Evolutionary conservation across 2,113 vertebrate species (phyloP).

Genomic region (Ctenodactylus gundi): DNA sequence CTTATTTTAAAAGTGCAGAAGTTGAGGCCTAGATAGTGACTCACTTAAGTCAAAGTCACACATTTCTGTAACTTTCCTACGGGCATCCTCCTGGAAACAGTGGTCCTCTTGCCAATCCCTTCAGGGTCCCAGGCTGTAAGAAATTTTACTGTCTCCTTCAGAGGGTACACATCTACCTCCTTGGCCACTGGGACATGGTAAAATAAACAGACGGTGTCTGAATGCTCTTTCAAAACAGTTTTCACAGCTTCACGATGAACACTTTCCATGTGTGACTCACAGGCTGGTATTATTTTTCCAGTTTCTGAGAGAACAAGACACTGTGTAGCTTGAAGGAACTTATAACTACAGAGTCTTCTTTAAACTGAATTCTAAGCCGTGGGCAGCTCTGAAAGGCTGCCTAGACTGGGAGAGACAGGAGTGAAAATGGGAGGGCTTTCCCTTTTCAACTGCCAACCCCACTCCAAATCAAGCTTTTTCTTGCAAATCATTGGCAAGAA

Average conservation of each 20-base stretch:
- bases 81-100: not conserved
- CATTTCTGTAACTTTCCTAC: not conserved
- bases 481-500: not conserved
- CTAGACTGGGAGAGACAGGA: not conserved
- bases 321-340: slow-evolving; percentile 30
- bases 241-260: slow-evolving; percentile 4
- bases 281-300: slow-evolving; percentile 41
- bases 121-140: not conserved
- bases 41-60: not conserved
- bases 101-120: not conserved
- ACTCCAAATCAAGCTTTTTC: not conserved
- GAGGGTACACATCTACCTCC: not conserved
- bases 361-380: slow-evolving; percentile 28
- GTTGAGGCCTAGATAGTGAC: not conserved
- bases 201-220: slow-evolving; percentile 37
- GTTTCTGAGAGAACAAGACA: slow-evolving; percentile 61
- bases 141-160: not conserved
- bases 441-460: not conserved
- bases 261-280: slow-evolving; percentile 63
- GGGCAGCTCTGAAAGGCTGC: not conserved
- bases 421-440: not conserved
- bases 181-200: not conserved
- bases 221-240: slow-evolving; percentile 55
- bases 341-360: slow-evolving; percentile 38
- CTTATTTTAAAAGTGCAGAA: not conserved